Conservation (phyloP, 2,113 vertebrate species). For the Chascanopsetta lugubris region DNA sequence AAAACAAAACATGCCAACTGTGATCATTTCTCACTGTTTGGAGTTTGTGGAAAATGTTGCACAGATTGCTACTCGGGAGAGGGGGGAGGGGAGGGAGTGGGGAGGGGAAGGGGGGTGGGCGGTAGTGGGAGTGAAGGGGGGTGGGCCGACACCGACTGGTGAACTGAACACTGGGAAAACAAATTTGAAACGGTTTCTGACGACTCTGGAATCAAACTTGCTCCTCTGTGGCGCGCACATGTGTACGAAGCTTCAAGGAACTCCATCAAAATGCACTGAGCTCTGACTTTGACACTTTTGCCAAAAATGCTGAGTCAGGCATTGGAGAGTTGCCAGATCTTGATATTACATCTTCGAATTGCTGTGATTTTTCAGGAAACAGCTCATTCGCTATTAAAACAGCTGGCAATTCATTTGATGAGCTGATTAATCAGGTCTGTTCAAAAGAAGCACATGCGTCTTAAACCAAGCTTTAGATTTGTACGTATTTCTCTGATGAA, state of each 20-base stretch:
- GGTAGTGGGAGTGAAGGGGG: not conserved
- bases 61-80: conserved; percentile 59
- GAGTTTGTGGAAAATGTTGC: conserved; percentile 84
- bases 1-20: conserved; percentile 96
- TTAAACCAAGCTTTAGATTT: no score
- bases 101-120: conserved; percentile 15
- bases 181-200: conserved; percentile 21
- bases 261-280: no score
- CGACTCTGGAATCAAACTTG: not conserved
- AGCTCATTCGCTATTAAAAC: no score
- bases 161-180: conserved; percentile 6
- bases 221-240: not conserved
- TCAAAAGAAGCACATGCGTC: no score
- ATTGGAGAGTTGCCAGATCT: no score
- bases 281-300: no score
- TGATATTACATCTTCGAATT: no score
- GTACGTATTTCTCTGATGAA: no score
- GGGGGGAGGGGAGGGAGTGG: conserved; percentile 22
- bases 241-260: not conserved
- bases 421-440: no score
- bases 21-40: conserved; percentile 88
- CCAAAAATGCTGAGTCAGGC: no score
- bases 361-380: no score
- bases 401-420: no score
- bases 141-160: not conserved